Evolutionary conservation across 1,140 invertebrate genomes (phyloP), one percentile per base, ranked within the genome.

Genomic region (Drosophila nigromelanica): DNA sequence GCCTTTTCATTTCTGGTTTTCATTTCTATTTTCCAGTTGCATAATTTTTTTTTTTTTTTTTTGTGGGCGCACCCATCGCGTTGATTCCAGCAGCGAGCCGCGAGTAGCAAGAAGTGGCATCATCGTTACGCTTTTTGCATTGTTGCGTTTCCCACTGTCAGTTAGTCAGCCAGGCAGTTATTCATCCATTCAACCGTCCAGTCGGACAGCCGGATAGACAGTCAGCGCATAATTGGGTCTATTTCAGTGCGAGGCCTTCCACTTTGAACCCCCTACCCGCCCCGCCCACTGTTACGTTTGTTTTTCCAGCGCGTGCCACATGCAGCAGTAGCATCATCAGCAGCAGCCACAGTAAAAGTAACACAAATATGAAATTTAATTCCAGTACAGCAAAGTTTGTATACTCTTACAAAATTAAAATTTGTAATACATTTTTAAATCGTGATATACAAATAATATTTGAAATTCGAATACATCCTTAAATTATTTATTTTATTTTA

Each of bases 1-100:
- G 78, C n/a, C 82, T 86, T 87, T 82, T 87, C 78, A 86, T 86
- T 86, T 85, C 81, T 86, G 82, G 75, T 87, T 87, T 86, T 76
- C 78, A 81, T 87, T 86, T 86, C 70, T 70, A 86, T 86, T 86
- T 86, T 86, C 67, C 66, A 67, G 62, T 86, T 86, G 82, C 82
- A 86, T 86, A 78, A 86, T 87, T 81, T 82, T 42, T 27, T 42
- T 30, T 50, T 50, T 80, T 86, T 86, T 55, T 10, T 78, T 58
- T 12, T 43, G 82, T 87, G 68, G 78, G 74, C 68, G 81, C 80
- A 60, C 48, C 80, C 80, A 85, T 73, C 70, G 42, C 82, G 72
- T 50, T 66, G 78, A 80, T 80, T 80, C 75, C 75, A 51, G 70
- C 70, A 69, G 62, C 59, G 68, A 33, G 12, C 4, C 1, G 27